Evolutionary conservation across 2,888 invertebrate species (phyloP), one percentile per base, ranked within the genome.

Genomic region (Carpatolechia fugitivella): DNA sequence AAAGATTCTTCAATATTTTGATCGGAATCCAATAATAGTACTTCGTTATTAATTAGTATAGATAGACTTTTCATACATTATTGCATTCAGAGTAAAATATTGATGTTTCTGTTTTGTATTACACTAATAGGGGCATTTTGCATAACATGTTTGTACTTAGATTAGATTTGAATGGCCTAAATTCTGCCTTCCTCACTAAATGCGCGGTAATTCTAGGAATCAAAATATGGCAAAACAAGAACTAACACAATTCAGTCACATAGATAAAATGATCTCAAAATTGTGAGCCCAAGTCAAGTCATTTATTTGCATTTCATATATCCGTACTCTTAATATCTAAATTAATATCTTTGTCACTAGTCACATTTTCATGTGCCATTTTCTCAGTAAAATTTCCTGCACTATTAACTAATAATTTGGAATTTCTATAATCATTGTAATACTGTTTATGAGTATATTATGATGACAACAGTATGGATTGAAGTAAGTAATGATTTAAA

Each of bases 231-330:
- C 36, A 48, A 29, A 2, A 41, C 31, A 35, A 44, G 55, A 50
- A 53, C 38, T 31, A 35, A 29, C 50, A 29, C 60, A 56, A 58
- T 65, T 68, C 70, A 65, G 81, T 72, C 78, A 74, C 66, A 74
- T 77, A 79, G 76, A 18, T 70, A 76, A 72, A 77, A 73, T 86
- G 88, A 88, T 88, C 88, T 89, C 88, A 88, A 84, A 83, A 83
- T 81, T 81, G 76, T 79, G 77, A 82, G 78, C 78, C 79, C 74
- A 68, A 66, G 74, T 73, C 78, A 70, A 85, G 85, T 84, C 83
- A 81, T 80, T 78, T 76, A 40, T 72, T 75, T 76, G 80, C 82
- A 82, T 83, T 81, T 78, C 68, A 68, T 63, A 57, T 58, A 2
- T 66, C 70, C 69, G 67, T 64, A 68, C 62, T 77, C n/a, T 75